These are phyloP conservation scores for Nemopilema nomurai DNA, from an alignment of 30 jellyfish, hydroid and myxozoan species.

Conservation along the genomic window DNA sequence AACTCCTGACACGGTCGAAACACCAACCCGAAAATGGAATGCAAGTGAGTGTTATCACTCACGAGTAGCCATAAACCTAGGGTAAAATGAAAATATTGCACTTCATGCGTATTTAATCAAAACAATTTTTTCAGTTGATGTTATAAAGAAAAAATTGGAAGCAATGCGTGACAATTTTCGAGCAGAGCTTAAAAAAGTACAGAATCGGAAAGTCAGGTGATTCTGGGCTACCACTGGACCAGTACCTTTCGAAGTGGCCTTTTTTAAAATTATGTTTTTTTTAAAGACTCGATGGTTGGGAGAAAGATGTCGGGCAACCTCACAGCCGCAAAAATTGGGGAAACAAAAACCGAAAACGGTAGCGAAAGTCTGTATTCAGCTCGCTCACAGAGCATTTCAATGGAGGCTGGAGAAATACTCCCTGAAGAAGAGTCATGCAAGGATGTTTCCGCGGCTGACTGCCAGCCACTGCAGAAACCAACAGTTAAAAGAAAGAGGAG, in stretches of 20 bases:
- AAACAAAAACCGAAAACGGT: too few species aligned
- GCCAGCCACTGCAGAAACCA: background rate
- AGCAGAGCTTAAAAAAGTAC: constrained; percentile 21
- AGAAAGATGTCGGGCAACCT: constrained; percentile 27
- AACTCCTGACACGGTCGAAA: constrained; percentile 18
- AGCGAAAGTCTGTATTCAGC: too few species aligned
- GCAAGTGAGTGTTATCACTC: constrained; percentile 23
- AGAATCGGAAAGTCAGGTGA: constrained; percentile 19
- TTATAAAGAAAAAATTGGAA: constrained; percentile 22
- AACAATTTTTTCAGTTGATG: constrained; percentile 16
- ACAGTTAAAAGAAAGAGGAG: background rate
- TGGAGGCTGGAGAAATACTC: too few species aligned
- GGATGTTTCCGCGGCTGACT: background rate
- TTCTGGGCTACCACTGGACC: constrained; percentile 34
- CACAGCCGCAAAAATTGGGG: too few species aligned
- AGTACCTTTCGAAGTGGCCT: constrained; percentile 45
- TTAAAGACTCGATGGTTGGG: constrained; percentile 25
- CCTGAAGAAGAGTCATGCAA: too few species aligned
- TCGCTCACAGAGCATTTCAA: too few species aligned
- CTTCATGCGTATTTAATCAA: background rate
- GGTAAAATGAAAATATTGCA: background rate
- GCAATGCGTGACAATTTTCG: constrained; percentile 17
- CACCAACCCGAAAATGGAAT: constrained; percentile 9
- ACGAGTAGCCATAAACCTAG: constrained; percentile 31
- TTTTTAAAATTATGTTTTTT: constrained; percentile 42